Evolutionary conservation across 2,888 invertebrate genomes (phyloP), one percentile per base, ranked within the genome.

Genomic region (Amiota mariae): DNA sequence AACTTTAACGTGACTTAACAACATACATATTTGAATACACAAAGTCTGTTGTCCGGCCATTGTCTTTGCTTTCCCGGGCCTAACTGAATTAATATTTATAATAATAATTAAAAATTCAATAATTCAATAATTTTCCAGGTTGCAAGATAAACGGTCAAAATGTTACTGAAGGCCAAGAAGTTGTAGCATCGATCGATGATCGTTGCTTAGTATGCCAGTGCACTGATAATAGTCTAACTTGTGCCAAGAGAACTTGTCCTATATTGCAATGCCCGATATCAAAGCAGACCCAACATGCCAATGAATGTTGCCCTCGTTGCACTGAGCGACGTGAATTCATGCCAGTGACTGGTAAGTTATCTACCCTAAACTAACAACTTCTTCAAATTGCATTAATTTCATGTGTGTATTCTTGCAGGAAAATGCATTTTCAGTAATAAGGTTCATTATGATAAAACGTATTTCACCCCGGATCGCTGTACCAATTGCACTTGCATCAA

Each of bases 121-220:
- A 36, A 36, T 6, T 59, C 4, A 6, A 6, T 59, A 8, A 18
- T n/a, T 15, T 91, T 91, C 10, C 91, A 95, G 96, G 95, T 79
- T 96, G 96, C 88, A 92, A 92, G 82, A 94, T 97, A 83, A 96
- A 97, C 87, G 96, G 96, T 0, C 95, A 95, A 89, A 93, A 92
- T 57, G 95, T 96, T 47, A 92, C 94, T 79, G 94, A 95, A 81
- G 96, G 95, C 24, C 93, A 95, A 72, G 95, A 95, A 77, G 96
- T 96, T 61, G 89, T 89, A 75, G 94, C 94, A 63, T 93, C 94
- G 61, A 93, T 94, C 59, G 96, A 96, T 87, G 97, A 97, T 90
- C 96, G 96, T 2, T 97, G 97, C 86, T 91, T 97, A 76, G 95
- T 95, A 72, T 97, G 97, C 85, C 93, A 94, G 61, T 97, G 97